These are phyloP conservation scores for Temnothorax longispinosus DNA, from an alignment of 1,140 invertebrate species.

Conservation along the genomic window DNA sequence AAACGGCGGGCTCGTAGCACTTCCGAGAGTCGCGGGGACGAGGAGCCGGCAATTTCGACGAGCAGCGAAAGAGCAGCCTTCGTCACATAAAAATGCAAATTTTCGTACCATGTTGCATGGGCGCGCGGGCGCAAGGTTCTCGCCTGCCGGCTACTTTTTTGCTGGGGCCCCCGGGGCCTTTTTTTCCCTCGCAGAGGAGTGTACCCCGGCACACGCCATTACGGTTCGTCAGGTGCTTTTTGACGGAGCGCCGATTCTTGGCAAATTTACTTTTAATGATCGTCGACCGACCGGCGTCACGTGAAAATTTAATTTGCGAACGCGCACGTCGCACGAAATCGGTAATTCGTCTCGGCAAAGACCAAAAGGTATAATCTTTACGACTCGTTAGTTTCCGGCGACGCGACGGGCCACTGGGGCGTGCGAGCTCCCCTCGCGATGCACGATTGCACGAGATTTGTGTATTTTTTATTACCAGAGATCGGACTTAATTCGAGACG, in stretches of 20 bases:
- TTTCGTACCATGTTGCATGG: slow-evolving; percentile 43
- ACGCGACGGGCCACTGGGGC: background rate
- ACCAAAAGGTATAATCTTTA: slow-evolving; percentile 49
- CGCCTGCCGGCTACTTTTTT: slow-evolving; percentile 53
- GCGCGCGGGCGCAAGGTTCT: slow-evolving; percentile 48
- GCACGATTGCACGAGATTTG: slow-evolving; percentile 28
- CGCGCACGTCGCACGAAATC: slow-evolving; percentile 56
- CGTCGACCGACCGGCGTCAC: slow-evolving; percentile 57
- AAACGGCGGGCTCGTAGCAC: slow-evolving; percentile 4
- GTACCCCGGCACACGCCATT: slow-evolving; percentile 59
- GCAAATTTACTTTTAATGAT: slow-evolving; percentile 75
- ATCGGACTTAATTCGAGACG: slow-evolving; percentile 45
- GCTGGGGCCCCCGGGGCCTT: background rate
- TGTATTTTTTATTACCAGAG: background rate
- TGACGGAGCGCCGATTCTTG: slow-evolving; percentile 60
- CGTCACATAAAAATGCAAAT: slow-evolving; percentile 78
- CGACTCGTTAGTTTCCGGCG: slow-evolving; percentile 62
- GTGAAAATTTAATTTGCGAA: slow-evolving; percentile 74
- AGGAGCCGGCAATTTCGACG: slow-evolving; percentile 49
- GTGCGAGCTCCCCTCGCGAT: slow-evolving; percentile 3
- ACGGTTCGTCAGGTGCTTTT: slow-evolving; percentile 61
- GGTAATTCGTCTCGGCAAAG: slow-evolving; percentile 64
- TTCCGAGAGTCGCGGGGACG: slow-evolving; percentile 39
- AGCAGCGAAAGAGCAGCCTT: slow-evolving; percentile 23
- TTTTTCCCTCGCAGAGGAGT: slow-evolving; percentile 50